Evolutionary conservation across 1,140 invertebrate genomes (phyloP).

Genomic region (Euura saliciscinereae): DNA sequence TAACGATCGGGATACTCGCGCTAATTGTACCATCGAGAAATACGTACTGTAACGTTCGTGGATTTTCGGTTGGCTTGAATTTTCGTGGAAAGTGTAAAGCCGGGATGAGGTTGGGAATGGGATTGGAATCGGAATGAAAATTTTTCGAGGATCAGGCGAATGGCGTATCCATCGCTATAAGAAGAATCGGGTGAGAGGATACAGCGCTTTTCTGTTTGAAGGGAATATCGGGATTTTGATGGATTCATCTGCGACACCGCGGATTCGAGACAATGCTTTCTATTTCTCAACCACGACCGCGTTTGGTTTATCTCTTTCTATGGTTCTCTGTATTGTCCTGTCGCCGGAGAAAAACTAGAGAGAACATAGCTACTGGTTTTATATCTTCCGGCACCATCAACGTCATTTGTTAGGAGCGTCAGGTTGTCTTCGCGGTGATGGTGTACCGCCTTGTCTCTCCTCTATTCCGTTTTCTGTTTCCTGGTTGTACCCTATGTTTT

Average conservation of each 20-base stretch:
- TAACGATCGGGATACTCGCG: background rate
- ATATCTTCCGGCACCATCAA: conserved; percentile 6
- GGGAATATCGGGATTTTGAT: conserved; percentile 7
- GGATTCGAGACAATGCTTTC: background rate
- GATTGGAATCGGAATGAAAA: background rate
- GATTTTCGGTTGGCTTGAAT: background rate
- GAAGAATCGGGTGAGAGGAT: background rate
- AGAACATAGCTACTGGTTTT: background rate
- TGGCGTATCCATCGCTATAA: background rate
- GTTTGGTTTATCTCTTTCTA: background rate
- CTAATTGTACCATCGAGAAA: background rate
- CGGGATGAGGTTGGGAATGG: no score
- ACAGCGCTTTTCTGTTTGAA: background rate
- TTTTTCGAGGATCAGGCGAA: background rate
- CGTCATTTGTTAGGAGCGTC: conserved; percentile 6
- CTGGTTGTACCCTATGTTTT: no score
- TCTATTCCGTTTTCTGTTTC: background rate
- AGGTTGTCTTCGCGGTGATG: conserved; percentile 2
- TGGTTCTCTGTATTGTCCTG: background rate
- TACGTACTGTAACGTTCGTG: background rate
- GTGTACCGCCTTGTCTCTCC: background rate
- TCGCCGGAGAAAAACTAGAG: background rate
- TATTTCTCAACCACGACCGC: background rate
- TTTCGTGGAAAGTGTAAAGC: background rate
- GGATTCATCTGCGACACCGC: background rate